These are phyloP conservation scores for Euphydryas editha DNA, from an alignment of 2,888 invertebrate genomes.

Conservation along the genomic window DNA sequence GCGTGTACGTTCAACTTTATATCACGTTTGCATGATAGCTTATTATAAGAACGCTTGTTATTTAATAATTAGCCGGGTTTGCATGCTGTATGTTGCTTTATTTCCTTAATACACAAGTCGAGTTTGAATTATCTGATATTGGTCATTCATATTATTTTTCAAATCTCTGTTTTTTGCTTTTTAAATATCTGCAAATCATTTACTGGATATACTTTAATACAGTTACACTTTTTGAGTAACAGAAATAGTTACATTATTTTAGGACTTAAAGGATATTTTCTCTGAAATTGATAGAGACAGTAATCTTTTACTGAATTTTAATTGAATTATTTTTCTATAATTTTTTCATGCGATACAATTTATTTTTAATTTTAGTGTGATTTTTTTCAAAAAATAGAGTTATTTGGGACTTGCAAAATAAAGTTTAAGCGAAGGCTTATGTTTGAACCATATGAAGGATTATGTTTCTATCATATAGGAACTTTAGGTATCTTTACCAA, in stretches of 20 bases:
- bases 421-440: too few species aligned
- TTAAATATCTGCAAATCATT: background rate
- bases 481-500: too few species aligned
- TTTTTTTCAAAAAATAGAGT: too few species aligned
- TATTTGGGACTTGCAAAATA: too few species aligned
- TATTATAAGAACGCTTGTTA: constrained; percentile 48
- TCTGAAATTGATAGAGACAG: background rate
- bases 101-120: background rate
- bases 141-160: too few species aligned
- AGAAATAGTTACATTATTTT: background rate
- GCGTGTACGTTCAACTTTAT: constrained; percentile 75
- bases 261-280: background rate
- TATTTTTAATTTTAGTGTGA: background rate
- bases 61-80: constrained; percentile 28
- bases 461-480: too few species aligned
- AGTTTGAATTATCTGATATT: background rate
- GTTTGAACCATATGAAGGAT: too few species aligned
- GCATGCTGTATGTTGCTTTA: constrained; percentile 20
- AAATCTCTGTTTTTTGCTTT: background rate
- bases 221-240: background rate
- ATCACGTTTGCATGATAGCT: constrained; percentile 63
- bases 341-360: background rate
- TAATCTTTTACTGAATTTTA: too few species aligned
- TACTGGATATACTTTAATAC: background rate
- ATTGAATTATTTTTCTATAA: background rate